Evolutionary conservation across 2,113 vertebrate species (phyloP).

Genomic region (Chamaea fasciata): DNA sequence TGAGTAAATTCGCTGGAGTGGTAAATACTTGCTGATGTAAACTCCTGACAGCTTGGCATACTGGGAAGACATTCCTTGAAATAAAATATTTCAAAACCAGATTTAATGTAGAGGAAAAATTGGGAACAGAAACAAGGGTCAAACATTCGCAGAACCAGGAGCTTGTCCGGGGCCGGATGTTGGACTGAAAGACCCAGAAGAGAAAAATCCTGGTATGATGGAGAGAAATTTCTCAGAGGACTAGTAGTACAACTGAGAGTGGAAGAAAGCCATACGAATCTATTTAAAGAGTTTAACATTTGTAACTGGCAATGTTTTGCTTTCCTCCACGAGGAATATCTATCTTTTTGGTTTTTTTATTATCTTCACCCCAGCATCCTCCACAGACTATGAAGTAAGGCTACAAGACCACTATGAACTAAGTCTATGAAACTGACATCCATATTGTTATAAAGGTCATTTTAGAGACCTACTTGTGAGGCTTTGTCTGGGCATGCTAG

Average conservation of each 20-base stretch:
- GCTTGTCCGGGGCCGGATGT: background rate
- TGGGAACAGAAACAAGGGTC: background rate
- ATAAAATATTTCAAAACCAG: constrained; percentile 17
- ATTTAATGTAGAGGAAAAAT: background rate
- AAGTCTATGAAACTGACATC: background rate
- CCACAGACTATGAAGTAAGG: background rate
- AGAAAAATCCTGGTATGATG: background rate
- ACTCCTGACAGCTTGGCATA: constrained; percentile 97
- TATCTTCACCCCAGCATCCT: background rate
- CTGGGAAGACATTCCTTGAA: constrained; percentile 93
- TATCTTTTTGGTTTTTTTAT: background rate
- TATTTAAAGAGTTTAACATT: background rate
- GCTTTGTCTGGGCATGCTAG: background rate
- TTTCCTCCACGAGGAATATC: background rate
- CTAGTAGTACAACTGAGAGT: background rate
- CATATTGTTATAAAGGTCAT: background rate
- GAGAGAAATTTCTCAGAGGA: background rate
- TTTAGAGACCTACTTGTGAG: background rate
- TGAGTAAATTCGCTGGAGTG: constrained; percentile 92
- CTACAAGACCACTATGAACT: background rate
- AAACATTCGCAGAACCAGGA: background rate
- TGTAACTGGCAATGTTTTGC: background rate
- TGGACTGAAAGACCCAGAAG: background rate
- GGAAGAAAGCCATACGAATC: background rate
- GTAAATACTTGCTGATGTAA: constrained; percentile 93